phyloP scores from a whole-genome alignment of 2,797 vertebrate species.

The Squalus acanthias region DNA sequence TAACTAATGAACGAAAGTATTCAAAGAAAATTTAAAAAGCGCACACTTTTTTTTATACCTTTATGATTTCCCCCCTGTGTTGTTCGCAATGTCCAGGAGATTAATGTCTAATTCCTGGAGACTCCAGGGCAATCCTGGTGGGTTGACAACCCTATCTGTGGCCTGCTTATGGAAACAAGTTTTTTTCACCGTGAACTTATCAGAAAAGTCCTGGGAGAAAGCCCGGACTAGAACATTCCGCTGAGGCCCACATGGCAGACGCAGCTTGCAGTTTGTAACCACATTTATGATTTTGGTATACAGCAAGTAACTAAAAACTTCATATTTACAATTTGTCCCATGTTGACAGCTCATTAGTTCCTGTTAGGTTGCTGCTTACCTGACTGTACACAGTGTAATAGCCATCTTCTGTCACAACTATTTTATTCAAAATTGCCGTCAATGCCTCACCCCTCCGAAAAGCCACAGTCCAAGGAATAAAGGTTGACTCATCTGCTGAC shows the following conservation, averaged over 20 bases:
- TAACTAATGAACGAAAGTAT: background rate
- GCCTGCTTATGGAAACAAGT: background rate
- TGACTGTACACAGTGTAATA: slow-evolving; percentile 36
- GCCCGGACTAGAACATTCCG: background rate
- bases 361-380: background rate
- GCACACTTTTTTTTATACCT: background rate
- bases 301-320: background rate
- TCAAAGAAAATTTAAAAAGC: background rate
- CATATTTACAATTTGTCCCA: background rate
- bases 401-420: slow-evolving; percentile 3
- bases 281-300: background rate
- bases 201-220: background rate
- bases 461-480: slow-evolving; percentile 35
- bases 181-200: background rate
- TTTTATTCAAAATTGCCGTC: background rate
- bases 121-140: background rate
- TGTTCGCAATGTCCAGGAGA: background rate
- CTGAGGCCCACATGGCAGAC: background rate
- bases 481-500: slow-evolving; percentile 10
- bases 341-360: too few relatives aligned
- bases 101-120: background rate
- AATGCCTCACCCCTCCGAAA: background rate
- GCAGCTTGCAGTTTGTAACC: background rate
- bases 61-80: background rate
- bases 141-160: background rate